A percentile compares a stretch with the other conserved stretches of the same genome.
phyloP scores from a whole-genome alignment of 2,888 invertebrate genomes.

The Anodontia alba region DNA sequence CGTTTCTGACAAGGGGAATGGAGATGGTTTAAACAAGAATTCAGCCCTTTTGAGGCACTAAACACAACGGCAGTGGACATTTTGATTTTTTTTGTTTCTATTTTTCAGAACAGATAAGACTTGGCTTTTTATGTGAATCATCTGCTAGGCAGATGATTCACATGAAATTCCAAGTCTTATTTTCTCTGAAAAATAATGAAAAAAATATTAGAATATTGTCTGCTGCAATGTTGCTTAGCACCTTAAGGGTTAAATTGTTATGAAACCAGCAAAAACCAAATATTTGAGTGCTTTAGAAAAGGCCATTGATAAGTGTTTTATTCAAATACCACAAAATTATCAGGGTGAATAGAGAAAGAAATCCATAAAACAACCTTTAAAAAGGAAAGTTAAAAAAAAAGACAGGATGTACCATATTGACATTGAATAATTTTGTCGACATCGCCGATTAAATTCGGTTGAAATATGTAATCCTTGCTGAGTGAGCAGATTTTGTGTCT shows the following conservation, averaged over 20 bases:
- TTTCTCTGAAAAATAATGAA: too few species aligned
- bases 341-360: constrained; percentile 13
- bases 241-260: too few species aligned
- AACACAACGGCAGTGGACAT: too few species aligned
- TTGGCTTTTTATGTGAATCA: too few species aligned
- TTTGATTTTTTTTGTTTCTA: too few species aligned
- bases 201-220: too few species aligned
- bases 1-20: not conserved
- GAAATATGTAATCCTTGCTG: constrained; percentile 25
- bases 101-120: too few species aligned
- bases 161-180: too few species aligned
- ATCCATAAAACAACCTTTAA: constrained; percentile 19
- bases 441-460: not conserved
- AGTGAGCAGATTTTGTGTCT: constrained; percentile 40
- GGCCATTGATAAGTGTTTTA: not conserved
- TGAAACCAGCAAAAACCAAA: not conserved
- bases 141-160: too few species aligned
- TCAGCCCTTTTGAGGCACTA: too few species aligned
- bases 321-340: constrained; percentile 19
- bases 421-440: constrained; percentile 27
- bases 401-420: constrained; percentile 64
- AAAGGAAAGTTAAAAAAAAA: constrained; percentile 59
- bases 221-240: too few species aligned
- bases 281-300: not conserved
- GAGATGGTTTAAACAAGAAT: not conserved